phyloP scores from a whole-genome alignment of 2,888 invertebrate species.

The Lepidocyrtinus sp. region DNA sequence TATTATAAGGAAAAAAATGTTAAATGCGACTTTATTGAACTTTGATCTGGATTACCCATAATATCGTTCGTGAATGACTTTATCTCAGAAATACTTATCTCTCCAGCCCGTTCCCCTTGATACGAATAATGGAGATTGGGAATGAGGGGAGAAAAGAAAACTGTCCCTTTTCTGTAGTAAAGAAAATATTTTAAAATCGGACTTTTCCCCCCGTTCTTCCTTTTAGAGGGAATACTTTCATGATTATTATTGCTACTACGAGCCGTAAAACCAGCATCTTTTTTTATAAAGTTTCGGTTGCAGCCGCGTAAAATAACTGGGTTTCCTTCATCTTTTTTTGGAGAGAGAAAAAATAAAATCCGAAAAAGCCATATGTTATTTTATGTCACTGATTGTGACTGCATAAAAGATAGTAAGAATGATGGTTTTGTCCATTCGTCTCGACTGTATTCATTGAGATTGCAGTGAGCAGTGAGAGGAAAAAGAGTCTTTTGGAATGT shows the following conservation, averaged over 20 bases:
- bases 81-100: background rate
- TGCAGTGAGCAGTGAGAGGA: constrained; percentile 1
- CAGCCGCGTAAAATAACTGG: constrained; percentile 6
- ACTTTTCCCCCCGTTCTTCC: background rate
- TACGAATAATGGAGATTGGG: background rate
- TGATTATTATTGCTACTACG: background rate
- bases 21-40: constrained; percentile 47
- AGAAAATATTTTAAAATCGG: constrained; percentile 12
- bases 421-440: constrained; percentile 44
- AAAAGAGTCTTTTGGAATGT: background rate
- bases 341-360: background rate
- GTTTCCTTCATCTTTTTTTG: background rate
- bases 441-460: constrained; percentile 31
- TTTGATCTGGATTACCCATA: constrained; percentile 50
- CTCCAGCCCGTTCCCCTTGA: background rate
- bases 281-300: background rate
- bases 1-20: constrained; percentile 33
- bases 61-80: constrained; percentile 20
- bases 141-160: constrained; percentile 8
- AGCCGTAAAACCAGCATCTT: background rate
- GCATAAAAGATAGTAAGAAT: constrained; percentile 53
- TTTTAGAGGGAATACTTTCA: background rate
- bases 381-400: constrained; percentile 55
- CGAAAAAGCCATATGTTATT: constrained; percentile 48
- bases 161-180: background rate